Base-by-base conservation (phyloP, 2,113 vertebrate species). In the Butastur rufipennis region DNA sequence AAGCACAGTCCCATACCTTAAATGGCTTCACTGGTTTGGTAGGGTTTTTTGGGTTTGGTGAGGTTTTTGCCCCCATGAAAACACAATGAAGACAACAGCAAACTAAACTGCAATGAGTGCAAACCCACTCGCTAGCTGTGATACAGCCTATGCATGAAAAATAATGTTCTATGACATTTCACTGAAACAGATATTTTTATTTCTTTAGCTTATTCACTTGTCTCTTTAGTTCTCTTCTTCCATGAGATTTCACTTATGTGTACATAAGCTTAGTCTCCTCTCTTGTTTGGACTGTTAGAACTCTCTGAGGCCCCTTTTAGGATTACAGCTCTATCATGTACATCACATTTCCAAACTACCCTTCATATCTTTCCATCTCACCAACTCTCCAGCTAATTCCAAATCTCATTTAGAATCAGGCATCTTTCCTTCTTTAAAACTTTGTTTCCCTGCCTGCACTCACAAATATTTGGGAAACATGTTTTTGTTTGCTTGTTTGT, bases 71-170 rank as follows among this genome's bases (percentile, higher is more conserved):
- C 7, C 10, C 21, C 42, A 45, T 27, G 36, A 73, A 77, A 73
- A 86, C 8, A 50, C 16, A 80, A 13, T 16, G 17, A 52, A 84
- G 6, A 50, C 29, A 88, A 38, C 7, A 71, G 9, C 3, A 90
- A 90, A 50, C 20, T 62, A 53, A 88, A 70, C 9, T 50, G 7
- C 48, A 88, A 32, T 2, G 1, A n/a, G 9, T 21, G n/a, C 13
- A 83, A 56, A 80, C 52, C 10, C 29, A 48, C 53, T 68, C 1
- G 1, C 11, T 61, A 72, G 8, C 9, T 65, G 38, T 40, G 10
- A 45, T 47, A 72, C 2, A 79, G 9, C 8, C 53, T 65, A 40
- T 0, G 0, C 9, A 53, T 13, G 3, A 42, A 59, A 63, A 71
- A 74, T 42, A 62, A 7, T 5, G 19, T 58, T 59, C 34, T 21